Evolutionary conservation across 2,888 invertebrate genomes (phyloP), one percentile per base, ranked within the genome.

Genomic region (Nemapogon koenigi): DNA sequence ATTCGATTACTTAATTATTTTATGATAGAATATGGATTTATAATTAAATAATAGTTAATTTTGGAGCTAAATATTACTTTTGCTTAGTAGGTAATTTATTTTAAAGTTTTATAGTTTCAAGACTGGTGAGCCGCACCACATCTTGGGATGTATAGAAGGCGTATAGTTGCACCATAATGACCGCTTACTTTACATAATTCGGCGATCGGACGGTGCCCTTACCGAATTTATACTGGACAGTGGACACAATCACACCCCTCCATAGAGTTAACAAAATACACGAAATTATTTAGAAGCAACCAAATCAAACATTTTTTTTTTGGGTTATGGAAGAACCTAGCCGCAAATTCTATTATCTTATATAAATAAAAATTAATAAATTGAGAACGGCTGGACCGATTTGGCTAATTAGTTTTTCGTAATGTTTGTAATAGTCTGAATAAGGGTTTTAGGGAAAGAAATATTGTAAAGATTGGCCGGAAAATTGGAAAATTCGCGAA

Each of bases 121-220:
- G 39, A 39, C 36, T 1, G 1, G 3, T 18, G 16, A 3, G 11
- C 35, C 42, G 22, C 19, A 10, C 35, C 49, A 42, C 39, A 33
- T 13, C 42, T 37, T 33, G 38, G 3, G 35, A 44, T 50, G 59
- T 57, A 66, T 63, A 59, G 57, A 64, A 52, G 51, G 65, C 62
- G 56, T 58, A 54, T 52, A 54, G 55, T 49, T 50, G 63, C 57
- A 49, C 55, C 56, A 59, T 69, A 73, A 75, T 75, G 75, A 72
- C 71, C 55, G 62, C 55, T 57, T 65, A 65, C 67, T 76, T 76
- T 75, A 68, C 73, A 73, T 76, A 76, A 76, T 76, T 66, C 55
- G 60, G 50, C 63, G 55, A 75, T 73, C 63, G 57, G 44, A 55
- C 63, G 57, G 55, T 64, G 68, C 67, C 70, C 66, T 55, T 38